These are phyloP conservation scores for Drosophila teissieri DNA, from an alignment of 1,140 invertebrate genomes.

Conservation along the genomic window DNA sequence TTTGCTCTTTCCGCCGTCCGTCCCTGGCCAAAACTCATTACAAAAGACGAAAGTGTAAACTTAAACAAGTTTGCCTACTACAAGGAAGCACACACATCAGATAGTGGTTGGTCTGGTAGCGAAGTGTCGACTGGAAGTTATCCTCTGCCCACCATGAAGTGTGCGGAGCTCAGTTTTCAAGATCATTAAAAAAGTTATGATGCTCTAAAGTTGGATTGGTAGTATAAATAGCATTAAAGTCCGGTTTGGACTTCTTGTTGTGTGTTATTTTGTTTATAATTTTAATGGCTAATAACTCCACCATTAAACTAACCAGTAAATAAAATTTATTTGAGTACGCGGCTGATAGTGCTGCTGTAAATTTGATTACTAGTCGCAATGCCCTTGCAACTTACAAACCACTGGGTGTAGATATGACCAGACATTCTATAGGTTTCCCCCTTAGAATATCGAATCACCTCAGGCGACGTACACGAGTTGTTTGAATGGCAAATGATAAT, in stretches of 20 bases:
- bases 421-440: constrained; percentile 21
- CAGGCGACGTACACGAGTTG: constrained; percentile 13
- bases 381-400: background rate
- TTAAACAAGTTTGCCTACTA: constrained; percentile 42
- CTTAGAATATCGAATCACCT: constrained; percentile 11
- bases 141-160: background rate
- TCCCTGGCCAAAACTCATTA: constrained; percentile 10
- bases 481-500: constrained; percentile 33
- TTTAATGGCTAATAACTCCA: background rate
- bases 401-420: background rate
- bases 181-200: background rate
- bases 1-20: constrained; percentile 10
- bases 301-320: background rate
- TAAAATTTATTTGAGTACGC: background rate
- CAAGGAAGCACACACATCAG: constrained; percentile 11
- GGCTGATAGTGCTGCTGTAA: background rate
- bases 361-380: background rate
- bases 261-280: background rate
- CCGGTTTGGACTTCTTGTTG: background rate
- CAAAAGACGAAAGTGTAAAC: constrained; percentile 62
- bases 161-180: background rate
- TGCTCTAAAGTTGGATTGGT: background rate
- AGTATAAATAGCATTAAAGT: background rate
- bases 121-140: constrained; percentile 5
- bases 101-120: background rate